phyloP scores from a whole-genome alignment of 2,888 invertebrate genomes.

The Drosophila putrida region DNA sequence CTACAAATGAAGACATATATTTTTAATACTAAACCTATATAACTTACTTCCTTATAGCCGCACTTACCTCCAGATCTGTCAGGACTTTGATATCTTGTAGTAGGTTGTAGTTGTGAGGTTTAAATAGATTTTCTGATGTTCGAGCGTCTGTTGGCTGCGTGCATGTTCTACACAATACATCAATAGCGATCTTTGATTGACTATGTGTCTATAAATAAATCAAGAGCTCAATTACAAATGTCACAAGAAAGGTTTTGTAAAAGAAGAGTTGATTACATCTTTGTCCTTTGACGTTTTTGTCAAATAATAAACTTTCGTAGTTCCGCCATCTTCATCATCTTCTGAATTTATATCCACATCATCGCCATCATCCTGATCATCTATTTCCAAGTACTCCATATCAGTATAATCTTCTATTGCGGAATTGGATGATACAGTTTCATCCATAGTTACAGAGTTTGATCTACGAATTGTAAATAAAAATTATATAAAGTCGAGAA shows the following conservation, averaged over 20 bases:
- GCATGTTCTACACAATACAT: slow-evolving; percentile 55
- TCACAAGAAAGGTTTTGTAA: too few relatives aligned
- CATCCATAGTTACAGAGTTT: slow-evolving; percentile 11
- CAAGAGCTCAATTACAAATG: not conserved
- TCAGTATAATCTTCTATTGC: slow-evolving; percentile 35
- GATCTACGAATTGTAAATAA: not conserved
- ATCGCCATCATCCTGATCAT: slow-evolving; percentile 3
- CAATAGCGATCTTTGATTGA: not conserved
- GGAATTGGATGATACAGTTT: not conserved
- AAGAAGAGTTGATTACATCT: slow-evolving; percentile 1
- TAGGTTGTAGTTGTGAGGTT: slow-evolving; percentile 24
- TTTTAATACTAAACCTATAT: not conserved
- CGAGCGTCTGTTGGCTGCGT: slow-evolving; percentile 23
- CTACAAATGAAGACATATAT: slow-evolving; percentile 6
- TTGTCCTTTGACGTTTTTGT: not conserved
- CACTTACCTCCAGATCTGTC: slow-evolving; percentile 48
- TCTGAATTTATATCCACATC: slow-evolving; percentile 1
- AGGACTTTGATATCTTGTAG: slow-evolving; percentile 45
- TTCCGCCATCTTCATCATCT: slow-evolving; percentile 1
- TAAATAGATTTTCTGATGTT: slow-evolving; percentile 41
- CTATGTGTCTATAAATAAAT: slow-evolving; percentile 8
- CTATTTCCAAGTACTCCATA: slow-evolving; percentile 42
- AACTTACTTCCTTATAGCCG: not conserved
- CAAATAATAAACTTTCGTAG: not conserved
- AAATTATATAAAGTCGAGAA: not conserved